Conservation (phyloP, 2,113 vertebrate genomes). For the Synchiropus splendidus region DNA sequence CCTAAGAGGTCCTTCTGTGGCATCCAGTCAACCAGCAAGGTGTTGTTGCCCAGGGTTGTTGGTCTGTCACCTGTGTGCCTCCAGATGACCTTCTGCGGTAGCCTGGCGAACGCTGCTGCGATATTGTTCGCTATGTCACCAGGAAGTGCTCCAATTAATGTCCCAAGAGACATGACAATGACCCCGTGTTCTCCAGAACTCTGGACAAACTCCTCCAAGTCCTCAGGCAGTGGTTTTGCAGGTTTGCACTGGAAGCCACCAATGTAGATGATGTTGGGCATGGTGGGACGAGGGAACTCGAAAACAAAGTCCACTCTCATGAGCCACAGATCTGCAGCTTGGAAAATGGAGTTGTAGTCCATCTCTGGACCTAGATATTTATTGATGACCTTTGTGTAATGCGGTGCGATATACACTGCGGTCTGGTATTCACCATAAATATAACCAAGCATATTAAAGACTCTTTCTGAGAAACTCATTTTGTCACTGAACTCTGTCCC, state of each 20-base stretch:
- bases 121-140: slow-evolving; percentile 42
- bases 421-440: background rate
- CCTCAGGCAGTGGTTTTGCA: slow-evolving; percentile 49
- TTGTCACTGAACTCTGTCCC: slow-evolving; percentile 36
- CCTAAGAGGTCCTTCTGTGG: slow-evolving; percentile 65
- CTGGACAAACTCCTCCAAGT: slow-evolving; percentile 61
- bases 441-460: slow-evolving; percentile 35
- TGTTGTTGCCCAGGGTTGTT: slow-evolving; percentile 54
- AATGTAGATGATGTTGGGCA: slow-evolving; percentile 69
- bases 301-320: slow-evolving; percentile 72
- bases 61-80: slow-evolving; percentile 44
- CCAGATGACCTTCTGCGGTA: slow-evolving; percentile 67
- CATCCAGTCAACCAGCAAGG: slow-evolving; percentile 58
- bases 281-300: slow-evolving; percentile 69
- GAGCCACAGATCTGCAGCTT: slow-evolving; percentile 66
- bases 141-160: slow-evolving; percentile 49
- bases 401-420: background rate
- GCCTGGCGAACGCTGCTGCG: slow-evolving; percentile 49
- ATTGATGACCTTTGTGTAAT: slow-evolving; percentile 11
- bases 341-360: slow-evolving; percentile 44
- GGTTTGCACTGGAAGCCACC: slow-evolving; percentile 70
- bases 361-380: slow-evolving; percentile 48
- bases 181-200: slow-evolving; percentile 62
- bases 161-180: slow-evolving; percentile 66
- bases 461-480: slow-evolving; percentile 58